These are phyloP conservation scores for Xyliphius kryptos DNA, from an alignment of 2,113 vertebrate species.

Conservation along the genomic window DNA sequence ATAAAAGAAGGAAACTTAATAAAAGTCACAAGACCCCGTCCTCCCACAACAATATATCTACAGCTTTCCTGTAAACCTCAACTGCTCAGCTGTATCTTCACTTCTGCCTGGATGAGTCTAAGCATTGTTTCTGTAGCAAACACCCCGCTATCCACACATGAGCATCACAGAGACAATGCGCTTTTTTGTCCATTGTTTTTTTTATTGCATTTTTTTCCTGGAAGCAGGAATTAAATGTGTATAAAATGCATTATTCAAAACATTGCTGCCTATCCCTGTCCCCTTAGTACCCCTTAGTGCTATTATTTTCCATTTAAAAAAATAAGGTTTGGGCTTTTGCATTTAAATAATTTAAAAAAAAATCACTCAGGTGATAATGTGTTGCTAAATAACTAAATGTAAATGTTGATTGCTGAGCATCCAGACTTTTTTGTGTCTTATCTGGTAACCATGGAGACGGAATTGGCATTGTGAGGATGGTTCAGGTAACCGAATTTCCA, in stretches of 20 bases:
- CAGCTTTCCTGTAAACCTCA: neutral
- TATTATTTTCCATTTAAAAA: no score
- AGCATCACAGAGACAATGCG: neutral
- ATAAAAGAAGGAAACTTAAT: neutral
- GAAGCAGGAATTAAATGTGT: no score
- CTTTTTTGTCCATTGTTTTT: neutral
- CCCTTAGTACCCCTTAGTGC: no score
- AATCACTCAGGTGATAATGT: no score
- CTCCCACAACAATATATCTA: neutral
- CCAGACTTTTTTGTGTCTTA: constrained; percentile 23
- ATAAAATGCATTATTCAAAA: no score
- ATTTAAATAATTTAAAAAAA: no score
- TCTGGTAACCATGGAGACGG: constrained; percentile 37
- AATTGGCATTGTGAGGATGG: constrained; percentile 6
- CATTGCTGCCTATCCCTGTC: no score
- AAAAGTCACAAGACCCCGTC: neutral
- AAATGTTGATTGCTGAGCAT: neutral
- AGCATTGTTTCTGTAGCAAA: neutral
- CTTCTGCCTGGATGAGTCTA: neutral
- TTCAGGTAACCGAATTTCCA: constrained; percentile 32
- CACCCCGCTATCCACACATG: neutral
- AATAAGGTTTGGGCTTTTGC: no score
- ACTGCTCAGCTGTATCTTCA: neutral
- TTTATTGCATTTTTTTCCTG: neutral
- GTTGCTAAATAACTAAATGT: no score